Percentiles rank a stretch among this genome's conserved stretches.
Evolutionary conservation across 30 jellyfish, hydroid and myxozoan genomes (phyloP).

Genomic region (Rhopilema esculentum): DNA sequence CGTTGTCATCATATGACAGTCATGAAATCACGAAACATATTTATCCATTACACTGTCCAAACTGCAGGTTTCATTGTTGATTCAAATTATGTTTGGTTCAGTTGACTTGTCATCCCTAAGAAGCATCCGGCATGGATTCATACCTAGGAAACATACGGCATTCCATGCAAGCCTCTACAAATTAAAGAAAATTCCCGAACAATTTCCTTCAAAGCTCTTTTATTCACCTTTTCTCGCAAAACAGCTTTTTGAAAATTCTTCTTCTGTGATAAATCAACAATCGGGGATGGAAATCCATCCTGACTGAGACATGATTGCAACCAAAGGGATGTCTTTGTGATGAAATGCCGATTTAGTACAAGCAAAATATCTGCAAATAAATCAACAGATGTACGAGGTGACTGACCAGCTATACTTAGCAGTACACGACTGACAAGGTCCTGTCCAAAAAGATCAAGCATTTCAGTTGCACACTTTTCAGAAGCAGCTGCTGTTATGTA

Average conservation of each 20-base stretch:
- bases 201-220: conserved; percentile 69
- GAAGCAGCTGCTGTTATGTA: conserved; percentile 58
- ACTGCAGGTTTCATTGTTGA: no score
- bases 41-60: no score
- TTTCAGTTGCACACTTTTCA: conserved; percentile 25
- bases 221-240: conserved; percentile 71
- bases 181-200: conserved; percentile 79
- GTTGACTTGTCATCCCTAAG: background rate
- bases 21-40: no score
- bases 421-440: conserved; percentile 60
- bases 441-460: conserved; percentile 74
- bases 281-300: conserved; percentile 72
- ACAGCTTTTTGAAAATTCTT: conserved; percentile 74
- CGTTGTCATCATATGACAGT: no score
- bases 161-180: conserved; percentile 91
- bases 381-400: conserved; percentile 81
- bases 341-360: conserved; percentile 64
- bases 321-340: conserved; percentile 62
- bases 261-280: conserved; percentile 64
- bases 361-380: conserved; percentile 76
- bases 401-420: conserved; percentile 76
- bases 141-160: conserved; percentile 36
- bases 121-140: conserved; percentile 52
- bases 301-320: conserved; percentile 40
- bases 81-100: background rate